Conservation (phyloP, 2,797 vertebrate genomes). For the Acanthiza pusilla region DNA sequence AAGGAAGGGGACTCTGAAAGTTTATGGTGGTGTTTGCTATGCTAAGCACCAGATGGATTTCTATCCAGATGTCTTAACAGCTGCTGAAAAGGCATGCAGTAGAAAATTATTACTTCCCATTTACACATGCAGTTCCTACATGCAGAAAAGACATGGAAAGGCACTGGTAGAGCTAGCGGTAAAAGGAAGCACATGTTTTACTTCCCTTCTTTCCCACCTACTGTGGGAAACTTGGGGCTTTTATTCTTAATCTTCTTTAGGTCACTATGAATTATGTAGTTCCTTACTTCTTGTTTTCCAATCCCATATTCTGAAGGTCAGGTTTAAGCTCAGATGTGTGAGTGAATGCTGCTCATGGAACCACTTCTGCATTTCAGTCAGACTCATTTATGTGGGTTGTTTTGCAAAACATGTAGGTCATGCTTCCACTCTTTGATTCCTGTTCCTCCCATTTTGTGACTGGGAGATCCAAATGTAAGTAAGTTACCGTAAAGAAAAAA, state of each 20-base stretch:
- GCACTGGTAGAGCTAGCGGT: neutral
- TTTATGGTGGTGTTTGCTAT: neutral
- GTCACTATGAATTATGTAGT: neutral
- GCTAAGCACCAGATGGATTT: neutral
- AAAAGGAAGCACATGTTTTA: neutral
- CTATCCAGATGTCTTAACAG: conserved; percentile 17
- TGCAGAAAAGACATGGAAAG: neutral
- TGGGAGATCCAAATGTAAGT: neutral
- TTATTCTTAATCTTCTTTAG: neutral
- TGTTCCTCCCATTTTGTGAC: neutral
- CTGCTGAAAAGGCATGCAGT: neutral
- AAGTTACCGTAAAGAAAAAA: neutral
- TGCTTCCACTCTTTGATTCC: neutral
- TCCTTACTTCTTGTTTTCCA: neutral
- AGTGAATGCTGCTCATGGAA: neutral
- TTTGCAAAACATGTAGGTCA: neutral
- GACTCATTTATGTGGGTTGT: fast-evolving
- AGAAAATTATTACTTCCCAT: neutral
- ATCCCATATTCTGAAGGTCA: neutral
- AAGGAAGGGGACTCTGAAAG: neutral
- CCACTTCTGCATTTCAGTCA: neutral
- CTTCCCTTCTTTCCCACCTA: neutral
- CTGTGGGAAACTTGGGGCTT: neutral
- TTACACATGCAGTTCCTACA: neutral
- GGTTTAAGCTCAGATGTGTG: neutral